Base-by-base conservation (phyloP, 1,140 invertebrate genomes). In the Oncopeltus fasciatus region DNA sequence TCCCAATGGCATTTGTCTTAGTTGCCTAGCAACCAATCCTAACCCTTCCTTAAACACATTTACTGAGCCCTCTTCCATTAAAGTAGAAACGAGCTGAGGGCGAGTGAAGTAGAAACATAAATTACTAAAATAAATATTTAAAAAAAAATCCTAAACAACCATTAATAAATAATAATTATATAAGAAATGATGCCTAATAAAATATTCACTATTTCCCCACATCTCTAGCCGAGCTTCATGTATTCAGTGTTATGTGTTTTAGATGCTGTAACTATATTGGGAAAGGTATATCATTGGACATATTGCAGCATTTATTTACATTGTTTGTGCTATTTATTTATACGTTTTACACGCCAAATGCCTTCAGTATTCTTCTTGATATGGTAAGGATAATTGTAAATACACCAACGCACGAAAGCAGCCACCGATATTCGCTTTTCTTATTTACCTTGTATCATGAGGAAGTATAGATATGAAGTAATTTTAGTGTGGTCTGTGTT, bases 261-360 rank as follows among this genome's bases (percentile, higher is more conserved):
- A 63, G 62, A 63, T 63, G 62, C 62, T 63, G 62, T 63, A 63
- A 63, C 62, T 63, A 59, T 59, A 63, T 63, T 63, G 62, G 62
- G 62, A 63, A 63, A 63, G 62, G 62, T 63, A 59, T 59, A 51
- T 51, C 57, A 63, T 63, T 63, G 62, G 62, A 57, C 21, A 20
- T 57, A n/a, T 43, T 28, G 43, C 29, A 27, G 47, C 18, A n/a
- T 49, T 49, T 24, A 8, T 8, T 49, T 5, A 5, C 21, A 49
- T 49, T 24, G 8, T n/a, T 49, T 49, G 8, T 49, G 5, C 18
- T 24, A 24, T 24, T 9, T n/a, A 49, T n/a, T 49, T 49, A 24
- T 49, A 49, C 16, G 21, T 9, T 20, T n/a, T n/a, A n/a, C 21
- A 24, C 18, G 16, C 47, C 8, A 24, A 49, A 49, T 20, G 18